phyloP scores from a whole-genome alignment of 1,140 invertebrate species.

The Apis cerana region DNA sequence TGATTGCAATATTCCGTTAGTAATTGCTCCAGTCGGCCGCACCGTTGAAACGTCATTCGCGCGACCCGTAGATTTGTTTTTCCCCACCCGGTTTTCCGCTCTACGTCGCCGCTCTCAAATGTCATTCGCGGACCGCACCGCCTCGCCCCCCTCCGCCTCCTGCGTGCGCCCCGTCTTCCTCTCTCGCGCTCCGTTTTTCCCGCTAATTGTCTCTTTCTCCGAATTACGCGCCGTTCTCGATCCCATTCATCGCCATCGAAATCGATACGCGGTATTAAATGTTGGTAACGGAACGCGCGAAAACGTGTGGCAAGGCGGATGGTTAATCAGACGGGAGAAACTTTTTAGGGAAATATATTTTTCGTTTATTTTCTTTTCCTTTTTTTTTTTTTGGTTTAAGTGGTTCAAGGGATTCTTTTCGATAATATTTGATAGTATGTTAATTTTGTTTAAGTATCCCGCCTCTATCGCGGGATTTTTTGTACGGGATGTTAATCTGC shows the following conservation, averaged over 20 bases:
- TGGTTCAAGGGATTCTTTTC: too few species aligned
- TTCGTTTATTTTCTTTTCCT: constrained; percentile 19
- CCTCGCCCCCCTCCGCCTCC: not conserved
- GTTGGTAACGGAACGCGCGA: constrained; percentile 28
- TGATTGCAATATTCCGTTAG: constrained; percentile 66
- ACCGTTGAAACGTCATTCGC: constrained; percentile 65
- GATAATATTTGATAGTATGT: too few species aligned
- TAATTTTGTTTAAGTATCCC: too few species aligned
- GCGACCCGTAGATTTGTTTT: constrained; percentile 64
- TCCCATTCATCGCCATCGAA: constrained; percentile 60
- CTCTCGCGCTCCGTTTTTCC: not conserved
- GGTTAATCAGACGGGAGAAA: constrained; percentile 51
- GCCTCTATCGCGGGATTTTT: too few species aligned
- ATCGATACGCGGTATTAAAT: constrained; percentile 64
- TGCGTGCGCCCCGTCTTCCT: not conserved
- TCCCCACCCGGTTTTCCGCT: constrained; percentile 27
- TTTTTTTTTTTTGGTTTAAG: too few species aligned
- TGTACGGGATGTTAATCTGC: too few species aligned
- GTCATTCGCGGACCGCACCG: constrained; percentile 52
- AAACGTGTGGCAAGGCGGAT: not conserved
- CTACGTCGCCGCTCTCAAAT: constrained; percentile 46
- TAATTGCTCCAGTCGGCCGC: constrained; percentile 66
- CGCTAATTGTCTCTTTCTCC: not conserved
- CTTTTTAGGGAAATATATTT: constrained; percentile 6
- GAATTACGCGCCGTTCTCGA: constrained; percentile 39